Conservation (phyloP, 2,888 invertebrate species). For the Acrobeloides nanus region DNA sequence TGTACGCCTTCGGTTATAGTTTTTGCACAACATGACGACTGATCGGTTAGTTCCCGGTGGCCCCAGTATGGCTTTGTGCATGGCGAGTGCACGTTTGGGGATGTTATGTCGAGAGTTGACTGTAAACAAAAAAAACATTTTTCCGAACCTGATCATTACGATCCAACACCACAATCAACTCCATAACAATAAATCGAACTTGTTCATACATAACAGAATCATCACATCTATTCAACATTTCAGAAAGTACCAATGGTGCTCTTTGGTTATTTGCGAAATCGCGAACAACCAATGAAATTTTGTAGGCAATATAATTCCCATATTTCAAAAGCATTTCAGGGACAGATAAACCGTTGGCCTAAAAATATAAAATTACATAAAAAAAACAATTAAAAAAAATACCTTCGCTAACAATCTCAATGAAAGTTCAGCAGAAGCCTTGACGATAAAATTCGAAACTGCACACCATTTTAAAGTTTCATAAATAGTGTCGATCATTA, state of each 20-base stretch:
- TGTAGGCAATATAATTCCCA: conserved; percentile 12
- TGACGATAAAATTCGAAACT: conserved; percentile 14
- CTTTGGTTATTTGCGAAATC: conserved; percentile 15
- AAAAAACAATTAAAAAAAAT: not conserved
- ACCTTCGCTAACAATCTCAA: conserved; percentile 11
- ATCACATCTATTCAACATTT: conserved; percentile 17
- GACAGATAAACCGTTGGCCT: conserved; percentile 1
- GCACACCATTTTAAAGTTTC: conserved; percentile 17
- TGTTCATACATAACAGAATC: conserved; percentile 21
- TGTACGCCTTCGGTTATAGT: no score
- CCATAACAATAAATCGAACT: conserved; percentile 17
- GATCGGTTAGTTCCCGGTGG: no score
- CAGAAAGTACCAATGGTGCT: conserved; percentile 25
- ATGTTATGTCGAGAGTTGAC: no score
- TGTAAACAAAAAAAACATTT: no score
- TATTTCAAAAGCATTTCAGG: conserved; percentile 5
- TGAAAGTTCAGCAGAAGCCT: conserved; percentile 8
- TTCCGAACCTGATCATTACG: conserved; percentile 23
- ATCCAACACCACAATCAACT: conserved; percentile 25
- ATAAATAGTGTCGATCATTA: conserved; percentile 14
- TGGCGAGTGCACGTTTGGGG: no score
- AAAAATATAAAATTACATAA: not conserved
- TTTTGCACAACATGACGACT: no score
- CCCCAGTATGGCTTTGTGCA: no score
- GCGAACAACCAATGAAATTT: conserved; percentile 14